Conservation (phyloP, 2,797 vertebrate genomes). For the Streptopelia turtur region DNA sequence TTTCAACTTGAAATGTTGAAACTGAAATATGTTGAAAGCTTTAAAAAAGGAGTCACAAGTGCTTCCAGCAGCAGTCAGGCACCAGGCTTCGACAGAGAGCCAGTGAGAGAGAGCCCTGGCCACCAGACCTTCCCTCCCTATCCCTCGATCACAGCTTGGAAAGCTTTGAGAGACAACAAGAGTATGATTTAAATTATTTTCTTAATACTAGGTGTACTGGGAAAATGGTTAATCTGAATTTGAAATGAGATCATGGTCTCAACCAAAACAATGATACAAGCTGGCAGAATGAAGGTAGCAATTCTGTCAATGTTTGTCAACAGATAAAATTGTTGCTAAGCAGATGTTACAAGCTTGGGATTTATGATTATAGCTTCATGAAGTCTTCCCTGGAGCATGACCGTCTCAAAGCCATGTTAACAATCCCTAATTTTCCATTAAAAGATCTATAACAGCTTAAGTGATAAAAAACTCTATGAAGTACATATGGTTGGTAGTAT, state of each 20-base stretch:
- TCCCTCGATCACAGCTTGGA: background rate
- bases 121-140: background rate
- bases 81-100: background rate
- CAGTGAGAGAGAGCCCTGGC: background rate
- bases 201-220: background rate
- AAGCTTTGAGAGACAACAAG: background rate
- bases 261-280: background rate
- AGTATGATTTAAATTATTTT: background rate
- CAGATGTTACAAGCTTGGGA: background rate
- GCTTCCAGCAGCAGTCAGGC: background rate
- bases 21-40: background rate
- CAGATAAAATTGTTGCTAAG: slow-evolving; percentile 21
- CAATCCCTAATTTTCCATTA: background rate
- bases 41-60: background rate
- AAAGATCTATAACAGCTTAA: background rate
- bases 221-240: slow-evolving; percentile 5
- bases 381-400: background rate
- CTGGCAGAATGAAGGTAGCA: background rate
- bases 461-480: background rate
- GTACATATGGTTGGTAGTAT: background rate
- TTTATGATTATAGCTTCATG: background rate
- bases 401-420: background rate
- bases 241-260: background rate
- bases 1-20: background rate
- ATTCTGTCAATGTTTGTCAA: slow-evolving; percentile 1